Evolutionary conservation across 1,140 invertebrate species (phyloP), one percentile per base, ranked within the genome.

Genomic region (Leptopilina boulardi): DNA sequence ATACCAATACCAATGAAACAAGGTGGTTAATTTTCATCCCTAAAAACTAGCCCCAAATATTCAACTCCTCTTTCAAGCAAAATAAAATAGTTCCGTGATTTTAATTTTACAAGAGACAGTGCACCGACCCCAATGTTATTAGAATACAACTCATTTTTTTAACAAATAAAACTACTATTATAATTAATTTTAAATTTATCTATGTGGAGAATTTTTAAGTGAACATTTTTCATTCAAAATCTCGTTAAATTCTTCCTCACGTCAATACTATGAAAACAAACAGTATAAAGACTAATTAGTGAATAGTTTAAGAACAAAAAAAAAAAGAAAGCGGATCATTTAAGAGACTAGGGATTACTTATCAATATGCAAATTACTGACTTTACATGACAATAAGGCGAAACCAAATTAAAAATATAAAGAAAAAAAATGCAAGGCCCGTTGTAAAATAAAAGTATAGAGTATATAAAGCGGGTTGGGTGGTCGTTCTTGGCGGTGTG

Each of bases 401-500:
- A 30, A n/a, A n/a, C n/a, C n/a, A 26, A 23, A 30, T n/a, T 66
- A 5, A 42, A 73, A 70, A 34, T 41, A 13, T 26, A 13, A 10
- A 70, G n/a, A 21, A 56, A 44, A 15, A 15, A 47, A 66, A 38
- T 70, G n/a, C n/a, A n/a, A n/a, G n/a, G n/a, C n/a, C n/a, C 15
- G 15, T 19, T 11, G 70, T 15, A 51, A 51, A 19, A 18, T 41
- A 59, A 38, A 76, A 72, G 70, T 51, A 76, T 19, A 72, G 51
- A 3, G 21, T 70, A 44, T 72, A 71, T 72, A 71, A 91, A 71
- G 54, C 41, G 71, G 34, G 79, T 92, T 92, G 73, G 91, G 91
- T 30, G 89, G 91, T 4, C 91, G 91, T 77, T 93, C 92, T 84
- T 91, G 91, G 75, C 88, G 92, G 42, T 89, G 88, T 70, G 77